These are phyloP conservation scores for Acromyrmex charruanus DNA, from an alignment of 1,140 invertebrate species.

Conservation along the genomic window DNA sequence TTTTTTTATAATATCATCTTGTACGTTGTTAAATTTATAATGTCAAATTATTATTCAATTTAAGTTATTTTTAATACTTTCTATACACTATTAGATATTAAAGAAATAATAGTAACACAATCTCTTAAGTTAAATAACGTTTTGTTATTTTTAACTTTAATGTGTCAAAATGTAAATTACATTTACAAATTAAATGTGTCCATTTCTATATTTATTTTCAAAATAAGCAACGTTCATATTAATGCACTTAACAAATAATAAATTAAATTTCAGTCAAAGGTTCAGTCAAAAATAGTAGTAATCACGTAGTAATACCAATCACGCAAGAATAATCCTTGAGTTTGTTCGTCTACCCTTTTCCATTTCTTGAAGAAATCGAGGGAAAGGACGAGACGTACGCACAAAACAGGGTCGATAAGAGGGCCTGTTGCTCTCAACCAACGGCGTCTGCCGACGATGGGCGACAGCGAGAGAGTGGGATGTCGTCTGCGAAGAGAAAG, in stretches of 20 bases:
- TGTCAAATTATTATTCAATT: neutral
- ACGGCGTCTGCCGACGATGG: slow-evolving; percentile 51
- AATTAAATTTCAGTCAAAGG: no score
- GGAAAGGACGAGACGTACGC: slow-evolving; percentile 61
- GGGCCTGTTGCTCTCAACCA: slow-evolving; percentile 71
- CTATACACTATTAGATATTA: no score
- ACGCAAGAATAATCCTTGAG: neutral
- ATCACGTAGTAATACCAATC: neutral
- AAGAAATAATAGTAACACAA: no score
- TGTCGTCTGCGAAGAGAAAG: slow-evolving; percentile 8
- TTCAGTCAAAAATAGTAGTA: neutral
- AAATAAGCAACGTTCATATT: no score
- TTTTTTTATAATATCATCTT: neutral
- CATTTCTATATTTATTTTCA: no score
- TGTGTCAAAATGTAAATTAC: no score
- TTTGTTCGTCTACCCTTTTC: neutral
- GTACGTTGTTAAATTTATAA: neutral
- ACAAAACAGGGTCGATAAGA: slow-evolving; percentile 71
- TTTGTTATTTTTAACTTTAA: no score
- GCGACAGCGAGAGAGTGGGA: slow-evolving; percentile 6
- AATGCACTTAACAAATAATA: no score
- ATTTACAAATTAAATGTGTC: no score
- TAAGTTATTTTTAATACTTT: no score
- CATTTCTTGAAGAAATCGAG: neutral
- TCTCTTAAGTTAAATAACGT: no score